These are phyloP conservation scores for Drosophila bipectinata DNA, from an alignment of 1,140 invertebrate species.

Conservation along the genomic window DNA sequence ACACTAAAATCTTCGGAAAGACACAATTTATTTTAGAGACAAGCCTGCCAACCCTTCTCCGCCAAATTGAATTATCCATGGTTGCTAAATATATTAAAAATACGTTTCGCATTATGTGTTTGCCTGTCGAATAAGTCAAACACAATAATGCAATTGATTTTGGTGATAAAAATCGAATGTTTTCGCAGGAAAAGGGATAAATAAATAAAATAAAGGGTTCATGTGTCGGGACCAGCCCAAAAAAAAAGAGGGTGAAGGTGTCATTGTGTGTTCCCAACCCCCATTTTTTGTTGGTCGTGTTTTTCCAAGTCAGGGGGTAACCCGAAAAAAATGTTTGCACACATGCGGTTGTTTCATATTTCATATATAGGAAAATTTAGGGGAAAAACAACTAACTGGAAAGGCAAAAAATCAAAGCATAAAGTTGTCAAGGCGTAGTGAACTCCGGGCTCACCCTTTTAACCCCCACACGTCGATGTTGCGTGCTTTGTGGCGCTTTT, in stretches of 20 bases:
- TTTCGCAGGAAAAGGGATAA: slow-evolving; percentile 55
- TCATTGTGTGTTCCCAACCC: slow-evolving; percentile 14
- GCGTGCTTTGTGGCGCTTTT: slow-evolving; percentile 59
- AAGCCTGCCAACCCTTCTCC: slow-evolving; percentile 31
- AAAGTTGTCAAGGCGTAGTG: slow-evolving; percentile 77
- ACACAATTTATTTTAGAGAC: slow-evolving; percentile 8
- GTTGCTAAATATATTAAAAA: slow-evolving; percentile 52
- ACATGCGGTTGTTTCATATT: slow-evolving; percentile 82
- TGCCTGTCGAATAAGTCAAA: slow-evolving; percentile 49
- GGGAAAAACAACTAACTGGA: slow-evolving; percentile 29
- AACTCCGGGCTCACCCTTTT: slow-evolving; percentile 29
- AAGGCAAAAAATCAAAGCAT: slow-evolving; percentile 75
- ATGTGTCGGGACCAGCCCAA: slow-evolving; percentile 32
- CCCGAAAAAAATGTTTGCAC: slow-evolving; percentile 72
- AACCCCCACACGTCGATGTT: slow-evolving; percentile 8
- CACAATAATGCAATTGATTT: slow-evolving; percentile 80
- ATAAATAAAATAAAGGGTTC: slow-evolving; percentile 58
- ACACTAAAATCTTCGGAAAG: background rate
- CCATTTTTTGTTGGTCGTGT: slow-evolving; percentile 11
- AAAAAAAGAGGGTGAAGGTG: slow-evolving; percentile 32
- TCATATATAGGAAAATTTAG: slow-evolving; percentile 57
- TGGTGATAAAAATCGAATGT: slow-evolving; percentile 80
- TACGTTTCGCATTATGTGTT: slow-evolving; percentile 36
- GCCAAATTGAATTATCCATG: slow-evolving; percentile 73
- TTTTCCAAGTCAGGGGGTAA: slow-evolving; percentile 18